Evolutionary conservation across 2,797 vertebrate species (phyloP).

Genomic region (Protonibea diacanthus): DNA sequence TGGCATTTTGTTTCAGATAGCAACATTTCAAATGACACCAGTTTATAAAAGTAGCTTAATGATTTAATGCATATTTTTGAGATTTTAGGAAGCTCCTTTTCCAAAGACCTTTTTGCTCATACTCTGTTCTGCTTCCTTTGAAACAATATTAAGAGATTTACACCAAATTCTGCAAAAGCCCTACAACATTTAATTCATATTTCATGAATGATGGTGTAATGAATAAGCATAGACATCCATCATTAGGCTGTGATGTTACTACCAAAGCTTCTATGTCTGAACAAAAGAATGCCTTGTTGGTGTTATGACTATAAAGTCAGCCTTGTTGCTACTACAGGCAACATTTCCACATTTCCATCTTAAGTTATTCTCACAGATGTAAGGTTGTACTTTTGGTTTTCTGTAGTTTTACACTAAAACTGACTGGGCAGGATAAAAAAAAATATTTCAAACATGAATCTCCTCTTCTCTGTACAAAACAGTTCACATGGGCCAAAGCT

Average conservation of each 20-base stretch:
- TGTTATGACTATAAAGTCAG: not conserved
- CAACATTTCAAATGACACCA: constrained; percentile 10
- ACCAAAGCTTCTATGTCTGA: not conserved
- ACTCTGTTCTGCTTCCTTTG: not conserved
- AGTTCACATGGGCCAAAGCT: constrained; percentile 30
- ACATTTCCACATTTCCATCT: constrained; percentile 17
- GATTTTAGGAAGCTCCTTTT: not conserved
- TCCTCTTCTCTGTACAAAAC: constrained; percentile 15
- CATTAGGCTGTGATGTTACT: constrained; percentile 11
- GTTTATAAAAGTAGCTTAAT: not conserved
- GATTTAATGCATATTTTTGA: not conserved
- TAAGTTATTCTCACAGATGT: constrained; percentile 18
- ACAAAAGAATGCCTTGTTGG: not conserved
- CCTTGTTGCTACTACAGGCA: not conserved
- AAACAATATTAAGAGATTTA: not conserved
- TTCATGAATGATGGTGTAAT: not conserved
- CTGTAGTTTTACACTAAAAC: constrained; percentile 9
- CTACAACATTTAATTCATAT: not conserved
- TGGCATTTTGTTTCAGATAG: not conserved
- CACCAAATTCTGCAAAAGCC: not conserved
- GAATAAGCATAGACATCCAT: not conserved
- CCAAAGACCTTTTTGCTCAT: not conserved
- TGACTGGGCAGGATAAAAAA: constrained; percentile 2
- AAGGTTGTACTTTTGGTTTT: constrained; percentile 12
- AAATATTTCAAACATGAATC: not conserved